A percentile compares a stretch with the other conserved stretches of the same genome.
Evolutionary conservation across 2,113 vertebrate genomes (phyloP).

Genomic region (Upupa epops): DNA sequence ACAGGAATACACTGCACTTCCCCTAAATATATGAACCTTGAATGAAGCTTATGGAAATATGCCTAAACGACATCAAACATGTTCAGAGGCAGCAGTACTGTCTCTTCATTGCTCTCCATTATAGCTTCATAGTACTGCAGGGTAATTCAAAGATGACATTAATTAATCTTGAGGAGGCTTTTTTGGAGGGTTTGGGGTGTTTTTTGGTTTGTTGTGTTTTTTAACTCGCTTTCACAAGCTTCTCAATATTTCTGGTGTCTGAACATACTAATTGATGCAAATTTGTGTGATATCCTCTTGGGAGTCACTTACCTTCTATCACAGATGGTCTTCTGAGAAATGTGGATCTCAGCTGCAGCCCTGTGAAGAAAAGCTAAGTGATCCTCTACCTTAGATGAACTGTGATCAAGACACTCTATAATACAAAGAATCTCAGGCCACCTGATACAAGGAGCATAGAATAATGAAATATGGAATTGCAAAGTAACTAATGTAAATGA

Average conservation of each 20-base stretch:
- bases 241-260: not conserved
- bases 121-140: not conserved
- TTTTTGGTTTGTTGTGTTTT: not conserved
- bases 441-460: not conserved
- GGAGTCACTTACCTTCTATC: not conserved
- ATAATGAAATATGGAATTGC: constrained; percentile 25
- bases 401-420: constrained; percentile 37
- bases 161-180: not conserved
- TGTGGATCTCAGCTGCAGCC: constrained; percentile 21
- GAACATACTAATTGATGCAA: not conserved
- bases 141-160: not conserved
- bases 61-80: not conserved
- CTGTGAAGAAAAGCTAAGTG: constrained; percentile 37
- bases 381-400: not conserved
- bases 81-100: not conserved
- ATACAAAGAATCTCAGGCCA: constrained; percentile 48
- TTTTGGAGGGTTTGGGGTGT: not conserved
- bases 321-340: not conserved
- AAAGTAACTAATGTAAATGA: constrained; percentile 44
- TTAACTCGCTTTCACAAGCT: not conserved
- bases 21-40: not conserved
- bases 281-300: not conserved
- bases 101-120: not conserved
- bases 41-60: not conserved
- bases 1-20: not conserved